Conservation (phyloP, 1,140 invertebrate species). For the Drosophila orosa region DNA sequence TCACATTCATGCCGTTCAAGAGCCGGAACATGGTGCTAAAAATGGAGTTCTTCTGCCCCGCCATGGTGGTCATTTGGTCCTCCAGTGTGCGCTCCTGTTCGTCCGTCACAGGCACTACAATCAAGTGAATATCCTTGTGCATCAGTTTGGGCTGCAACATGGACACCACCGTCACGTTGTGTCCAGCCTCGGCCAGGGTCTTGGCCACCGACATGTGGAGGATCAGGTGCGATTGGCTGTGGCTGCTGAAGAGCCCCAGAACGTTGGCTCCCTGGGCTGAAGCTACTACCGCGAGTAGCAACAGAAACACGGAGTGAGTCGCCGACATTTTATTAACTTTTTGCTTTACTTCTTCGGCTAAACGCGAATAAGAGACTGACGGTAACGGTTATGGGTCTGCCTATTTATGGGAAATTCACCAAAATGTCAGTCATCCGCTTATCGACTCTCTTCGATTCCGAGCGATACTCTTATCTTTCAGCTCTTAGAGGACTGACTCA, state of each 20-base stretch:
- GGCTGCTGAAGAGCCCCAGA: conserved; percentile 72
- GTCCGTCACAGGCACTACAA: conserved; percentile 54
- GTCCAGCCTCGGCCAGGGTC: conserved; percentile 64
- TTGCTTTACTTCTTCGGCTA: not conserved
- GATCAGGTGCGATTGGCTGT: conserved; percentile 74
- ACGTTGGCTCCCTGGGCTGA: conserved; percentile 62
- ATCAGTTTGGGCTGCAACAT: conserved; percentile 52
- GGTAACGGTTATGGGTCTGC: not conserved
- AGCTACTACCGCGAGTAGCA: conserved; percentile 14
- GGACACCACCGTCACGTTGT: conserved; percentile 74
- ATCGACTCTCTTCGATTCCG: conserved; percentile 7
- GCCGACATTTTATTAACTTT: conserved; percentile 14
- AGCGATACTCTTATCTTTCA: conserved; percentile 13
- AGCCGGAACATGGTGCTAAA: conserved; percentile 35
- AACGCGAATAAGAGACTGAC: not conserved
- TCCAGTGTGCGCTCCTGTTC: conserved; percentile 48
- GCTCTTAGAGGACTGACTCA: not conserved
- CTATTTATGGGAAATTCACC: not conserved
- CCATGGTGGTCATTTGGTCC: conserved; percentile 49
- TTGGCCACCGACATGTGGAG: conserved; percentile 71
- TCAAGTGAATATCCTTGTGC: conserved; percentile 62
- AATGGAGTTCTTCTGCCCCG: conserved; percentile 42
- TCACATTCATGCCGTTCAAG: conserved; percentile 41
- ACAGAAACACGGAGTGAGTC: not conserved
- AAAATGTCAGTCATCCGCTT: not conserved